phyloP scores from a whole-genome alignment of 2,888 invertebrate genomes.

The Drosophila robusta region DNA sequence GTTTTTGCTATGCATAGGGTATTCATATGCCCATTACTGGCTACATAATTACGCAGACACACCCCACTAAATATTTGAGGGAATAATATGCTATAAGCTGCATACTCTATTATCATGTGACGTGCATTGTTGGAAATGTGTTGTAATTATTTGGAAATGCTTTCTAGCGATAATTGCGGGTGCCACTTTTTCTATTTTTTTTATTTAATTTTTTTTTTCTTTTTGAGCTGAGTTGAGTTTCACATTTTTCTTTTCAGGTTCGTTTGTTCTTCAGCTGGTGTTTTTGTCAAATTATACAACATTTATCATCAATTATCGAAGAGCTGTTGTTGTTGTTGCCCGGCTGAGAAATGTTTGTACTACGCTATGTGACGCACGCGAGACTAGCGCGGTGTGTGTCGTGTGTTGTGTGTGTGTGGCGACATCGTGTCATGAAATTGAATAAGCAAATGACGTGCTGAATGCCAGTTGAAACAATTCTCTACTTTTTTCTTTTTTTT shows the following conservation, averaged over 20 bases:
- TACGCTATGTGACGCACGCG: conserved; percentile 72
- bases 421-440: conserved; percentile 79
- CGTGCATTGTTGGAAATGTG: conserved; percentile 53
- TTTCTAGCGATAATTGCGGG: conserved; percentile 78
- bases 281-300: conserved; percentile 83
- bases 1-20: conserved; percentile 22
- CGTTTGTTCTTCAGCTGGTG: conserved; percentile 48
- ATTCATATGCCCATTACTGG: conserved; percentile 53
- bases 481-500: conserved; percentile 18
- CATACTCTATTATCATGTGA: conserved; percentile 31
- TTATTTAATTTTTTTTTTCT: conserved; percentile 6
- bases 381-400: conserved; percentile 35
- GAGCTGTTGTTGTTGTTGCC: conserved; percentile 43
- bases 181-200: conserved; percentile 48
- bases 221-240: conserved; percentile 30
- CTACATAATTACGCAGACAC: conserved; percentile 65
- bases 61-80: conserved; percentile 55
- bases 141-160: conserved; percentile 78
- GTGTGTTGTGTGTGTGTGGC: conserved; percentile 41
- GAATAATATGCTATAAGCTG: conserved; percentile 60
- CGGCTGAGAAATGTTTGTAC: conserved; percentile 69
- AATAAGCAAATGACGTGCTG: conserved; percentile 84
- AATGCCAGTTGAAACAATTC: conserved; percentile 76
- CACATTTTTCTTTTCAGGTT: conserved; percentile 35
- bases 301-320: conserved; percentile 84